A percentile compares a stretch with the other conserved stretches of the same genome.
Evolutionary conservation across 2,888 invertebrate genomes (phyloP).

Genomic region (Laspeyria flexula): DNA sequence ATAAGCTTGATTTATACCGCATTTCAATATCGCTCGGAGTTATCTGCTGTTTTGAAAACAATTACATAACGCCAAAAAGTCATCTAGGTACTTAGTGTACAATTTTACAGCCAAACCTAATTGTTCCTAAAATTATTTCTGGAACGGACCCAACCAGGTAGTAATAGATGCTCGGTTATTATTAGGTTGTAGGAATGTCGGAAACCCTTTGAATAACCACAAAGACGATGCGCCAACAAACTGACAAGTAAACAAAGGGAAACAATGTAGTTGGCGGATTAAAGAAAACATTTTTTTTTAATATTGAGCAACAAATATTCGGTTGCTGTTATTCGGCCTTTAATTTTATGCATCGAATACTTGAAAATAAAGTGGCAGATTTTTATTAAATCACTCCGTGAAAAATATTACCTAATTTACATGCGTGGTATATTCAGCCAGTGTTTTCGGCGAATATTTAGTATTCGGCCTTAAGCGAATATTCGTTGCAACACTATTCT

Average conservation of each 20-base stretch:
- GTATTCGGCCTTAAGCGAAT: not conserved
- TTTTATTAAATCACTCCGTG: no score
- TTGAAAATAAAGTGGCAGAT: no score
- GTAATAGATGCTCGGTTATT: slow-evolving; percentile 7
- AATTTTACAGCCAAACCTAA: slow-evolving; percentile 2
- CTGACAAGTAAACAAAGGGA: not conserved
- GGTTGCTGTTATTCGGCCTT: no score
- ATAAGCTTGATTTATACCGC: no score
- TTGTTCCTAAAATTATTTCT: slow-evolving; percentile 12
- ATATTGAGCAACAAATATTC: not conserved
- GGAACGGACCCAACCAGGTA: slow-evolving; percentile 14
- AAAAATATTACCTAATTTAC: no score
- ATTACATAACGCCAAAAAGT: no score
- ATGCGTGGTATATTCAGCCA: no score
- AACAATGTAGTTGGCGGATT: not conserved
- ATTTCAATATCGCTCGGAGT: no score
- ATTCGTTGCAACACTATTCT: not conserved
- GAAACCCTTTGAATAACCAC: not conserved
- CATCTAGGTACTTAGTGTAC: no score
- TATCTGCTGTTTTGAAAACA: no score
- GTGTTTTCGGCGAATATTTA: not conserved
- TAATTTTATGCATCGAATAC: no score
- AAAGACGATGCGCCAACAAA: not conserved
- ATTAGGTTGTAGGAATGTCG: slow-evolving; percentile 4
- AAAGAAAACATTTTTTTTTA: not conserved